Evolutionary conservation across 2,888 invertebrate species (phyloP), one percentile per base, ranked within the genome.

Genomic region (Scaptomyza caliginosa): DNA sequence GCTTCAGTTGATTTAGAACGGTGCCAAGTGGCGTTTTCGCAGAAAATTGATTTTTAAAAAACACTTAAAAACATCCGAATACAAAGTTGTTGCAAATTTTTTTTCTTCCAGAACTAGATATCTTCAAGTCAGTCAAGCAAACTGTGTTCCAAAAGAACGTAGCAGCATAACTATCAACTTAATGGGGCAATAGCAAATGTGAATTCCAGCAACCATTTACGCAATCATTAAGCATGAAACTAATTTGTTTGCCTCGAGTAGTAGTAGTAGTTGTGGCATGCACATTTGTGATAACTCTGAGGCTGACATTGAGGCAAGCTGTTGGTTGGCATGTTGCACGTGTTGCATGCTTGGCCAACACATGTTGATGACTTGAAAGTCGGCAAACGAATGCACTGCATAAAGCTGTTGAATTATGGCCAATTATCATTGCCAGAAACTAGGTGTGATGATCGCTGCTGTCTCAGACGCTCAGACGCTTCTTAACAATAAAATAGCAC

Each of bases 1-100:
- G 81, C 81, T 85, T 65, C 82, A 69, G 74, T 82, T 89, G 88
- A 88, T 88, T 88, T 88, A 88, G 76, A 89, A 85, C 86, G 78
- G 77, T 87, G 88, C 82, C 86, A 82, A 80, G 71, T 82, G 76
- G 75, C 78, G 71, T 83, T n/a, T n/a, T 83, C 86, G 83, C 68
- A 68, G 86, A 83, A 81, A 81, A 82, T 82, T 81, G 82, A 81
- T 82, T 81, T 80, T 65, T 74, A 85, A 85, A 78, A 78, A 82
- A 80, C 82, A 63, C 21, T 49, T 32, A 16, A 62, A 42, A 36
- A 28, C 24, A 2, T 28, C 13, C 28, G 32, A 38, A 57, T 58
- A 69, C 69, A 69, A 69, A 54, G 69, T 71, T 58, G 63, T 64
- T 34, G 24, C 2, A 21, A 21, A 21, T 3, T 2, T 2, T 21